Conservation (phyloP, 2,888 invertebrate genomes). For the Mystacides longicornis region DNA sequence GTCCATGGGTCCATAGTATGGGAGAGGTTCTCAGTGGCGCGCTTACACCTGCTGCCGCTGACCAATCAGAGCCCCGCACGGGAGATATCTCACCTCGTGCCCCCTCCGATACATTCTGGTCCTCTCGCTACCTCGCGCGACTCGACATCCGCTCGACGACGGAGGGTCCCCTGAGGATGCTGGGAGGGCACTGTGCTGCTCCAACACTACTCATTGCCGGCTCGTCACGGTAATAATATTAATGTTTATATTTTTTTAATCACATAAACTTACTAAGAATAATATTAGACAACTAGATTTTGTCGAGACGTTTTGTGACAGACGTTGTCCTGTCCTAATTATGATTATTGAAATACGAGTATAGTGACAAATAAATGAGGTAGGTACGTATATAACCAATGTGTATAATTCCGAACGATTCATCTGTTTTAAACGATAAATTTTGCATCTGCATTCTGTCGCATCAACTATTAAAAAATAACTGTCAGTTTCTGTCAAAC, state of each 20-base stretch:
- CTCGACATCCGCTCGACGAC: conserved; percentile 5
- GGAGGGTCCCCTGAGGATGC: conserved; percentile 10
- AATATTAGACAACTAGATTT: no score
- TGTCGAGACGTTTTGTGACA: no score
- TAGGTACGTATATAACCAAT: no score
- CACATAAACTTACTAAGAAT: not conserved
- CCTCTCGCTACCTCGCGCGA: conserved; percentile 8
- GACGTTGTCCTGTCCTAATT: no score
- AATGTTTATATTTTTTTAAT: not conserved
- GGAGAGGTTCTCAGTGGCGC: conserved; percentile 4
- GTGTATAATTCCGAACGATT: no score
- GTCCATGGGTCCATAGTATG: no score
- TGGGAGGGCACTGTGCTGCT: not conserved
- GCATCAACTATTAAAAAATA: no score
- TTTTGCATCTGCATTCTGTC: no score
- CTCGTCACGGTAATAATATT: not conserved
- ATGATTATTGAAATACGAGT: no score
- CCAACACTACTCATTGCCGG: not conserved
- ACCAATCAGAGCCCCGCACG: conserved; percentile 16
- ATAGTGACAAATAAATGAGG: no score
- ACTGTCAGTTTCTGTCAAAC: no score
- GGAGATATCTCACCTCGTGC: conserved; percentile 5
- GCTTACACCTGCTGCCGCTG: conserved; percentile 25
- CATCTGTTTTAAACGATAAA: no score
- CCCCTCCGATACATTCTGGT: not conserved